Evolutionary conservation across 2,888 invertebrate genomes (phyloP).

Genomic region (Cosmopolites sordidus): DNA sequence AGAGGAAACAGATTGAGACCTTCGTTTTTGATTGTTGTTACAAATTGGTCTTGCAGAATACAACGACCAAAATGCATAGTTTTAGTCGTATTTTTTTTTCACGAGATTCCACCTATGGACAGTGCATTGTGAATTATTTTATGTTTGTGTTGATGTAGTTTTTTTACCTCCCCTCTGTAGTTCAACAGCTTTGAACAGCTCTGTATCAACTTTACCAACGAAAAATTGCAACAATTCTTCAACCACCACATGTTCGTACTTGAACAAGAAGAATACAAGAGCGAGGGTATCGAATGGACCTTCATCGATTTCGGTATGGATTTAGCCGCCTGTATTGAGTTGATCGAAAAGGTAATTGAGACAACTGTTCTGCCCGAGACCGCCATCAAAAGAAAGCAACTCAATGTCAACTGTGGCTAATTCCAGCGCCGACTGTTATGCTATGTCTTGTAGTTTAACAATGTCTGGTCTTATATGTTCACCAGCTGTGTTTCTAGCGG

Average conservation of each 20-base stretch:
- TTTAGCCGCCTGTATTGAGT: slow-evolving; percentile 90
- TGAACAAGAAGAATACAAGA: slow-evolving; percentile 95
- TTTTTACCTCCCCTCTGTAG: slow-evolving; percentile 49
- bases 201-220: slow-evolving; percentile 98
- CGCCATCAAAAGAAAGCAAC: slow-evolving; percentile 10
- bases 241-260: slow-evolving; percentile 98
- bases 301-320: slow-evolving; percentile 99
- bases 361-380: slow-evolving; percentile 5
- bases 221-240: slow-evolving; percentile 97
- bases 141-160: slow-evolving; percentile 26
- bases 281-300: slow-evolving; percentile 90
- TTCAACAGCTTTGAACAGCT: slow-evolving; percentile 96
- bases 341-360: slow-evolving; percentile 83
- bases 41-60: slow-evolving; percentile 26
- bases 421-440: background rate
- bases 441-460: no score
- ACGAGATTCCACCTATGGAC: slow-evolving; percentile 23
- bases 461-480: slow-evolving; percentile 3
- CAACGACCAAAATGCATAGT: slow-evolving; percentile 12
- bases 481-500: slow-evolving; percentile 19
- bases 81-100: background rate
- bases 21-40: background rate
- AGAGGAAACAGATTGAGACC: slow-evolving; percentile 71
- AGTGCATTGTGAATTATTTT: slow-evolving; percentile 18
- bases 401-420: slow-evolving; percentile 21